A percentile compares a stretch with the other conserved stretches of the same genome.
phyloP scores from a whole-genome alignment of 2,888 invertebrate species.

The Galeopsomyia nigrocyanea region DNA sequence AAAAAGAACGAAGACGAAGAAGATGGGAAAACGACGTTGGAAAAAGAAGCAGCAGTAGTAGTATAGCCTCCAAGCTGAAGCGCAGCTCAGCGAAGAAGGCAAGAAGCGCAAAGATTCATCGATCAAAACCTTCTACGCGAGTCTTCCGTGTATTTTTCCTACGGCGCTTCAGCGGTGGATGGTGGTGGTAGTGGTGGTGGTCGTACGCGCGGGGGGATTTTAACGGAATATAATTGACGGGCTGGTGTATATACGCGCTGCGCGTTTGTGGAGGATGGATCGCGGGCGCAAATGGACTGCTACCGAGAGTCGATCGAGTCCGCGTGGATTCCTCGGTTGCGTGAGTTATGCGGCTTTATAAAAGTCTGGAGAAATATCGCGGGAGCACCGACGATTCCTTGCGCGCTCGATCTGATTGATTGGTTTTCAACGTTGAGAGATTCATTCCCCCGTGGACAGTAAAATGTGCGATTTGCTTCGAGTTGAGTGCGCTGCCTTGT shows the following conservation, averaged over 20 bases:
- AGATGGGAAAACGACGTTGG: no score
- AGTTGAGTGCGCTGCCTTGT: conserved; percentile 9
- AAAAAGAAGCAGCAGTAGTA: background rate
- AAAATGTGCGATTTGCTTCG: conserved; percentile 10
- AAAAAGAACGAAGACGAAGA: background rate
- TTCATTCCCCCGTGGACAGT: conserved; percentile 8
- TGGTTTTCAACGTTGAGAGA: conserved; percentile 31
- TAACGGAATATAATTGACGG: conserved; percentile 46
- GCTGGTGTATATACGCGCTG: background rate
- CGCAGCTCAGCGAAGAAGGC: background rate
- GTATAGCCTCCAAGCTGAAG: background rate
- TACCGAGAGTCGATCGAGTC: conserved; percentile 4
- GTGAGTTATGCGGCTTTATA: conserved; percentile 19
- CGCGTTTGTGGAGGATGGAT: conserved; percentile 15
- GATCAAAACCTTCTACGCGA: conserved; percentile 24
- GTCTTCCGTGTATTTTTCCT: conserved; percentile 20
- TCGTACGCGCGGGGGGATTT: background rate
- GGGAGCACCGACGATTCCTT: conserved; percentile 10
- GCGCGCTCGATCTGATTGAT: conserved; percentile 33
- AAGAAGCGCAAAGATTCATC: conserved; percentile 30
- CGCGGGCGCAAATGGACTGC: conserved; percentile 30
- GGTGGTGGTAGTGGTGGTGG: no score
- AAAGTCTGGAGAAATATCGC: conserved; percentile 24
- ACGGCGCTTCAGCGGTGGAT: background rate
- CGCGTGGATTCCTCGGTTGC: conserved; percentile 18